Evolutionary conservation across 1,140 invertebrate species (phyloP), one percentile per base, ranked within the genome.

Genomic region (Drosophila fuyamai): DNA sequence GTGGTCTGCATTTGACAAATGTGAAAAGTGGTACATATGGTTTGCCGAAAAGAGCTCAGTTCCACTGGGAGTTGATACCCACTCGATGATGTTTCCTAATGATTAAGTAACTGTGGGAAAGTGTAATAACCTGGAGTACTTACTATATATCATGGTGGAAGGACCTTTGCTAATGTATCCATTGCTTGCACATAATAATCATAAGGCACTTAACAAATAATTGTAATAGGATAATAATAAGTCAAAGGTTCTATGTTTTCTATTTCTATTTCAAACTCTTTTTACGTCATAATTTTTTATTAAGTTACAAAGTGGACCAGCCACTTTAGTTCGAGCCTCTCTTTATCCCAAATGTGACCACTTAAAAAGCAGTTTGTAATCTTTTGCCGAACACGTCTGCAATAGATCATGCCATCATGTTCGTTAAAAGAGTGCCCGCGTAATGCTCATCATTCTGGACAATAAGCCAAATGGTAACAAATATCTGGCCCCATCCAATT

Each of bases 1-100:
- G 44, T 76, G 71, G 54, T 47, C 83, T 88, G 79, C 84, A 80
- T 47, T 89, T 88, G 83, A 88, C 73, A 89, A 88, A 88, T 88
- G 83, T 61, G 53, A 61, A 65, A 53, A 70, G 60, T 79, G 70
- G 61, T 58, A 56, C 51, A 65, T 57, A 72, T 56, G 54, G 53
- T 62, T 29, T 48, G n/a, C 40, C 35, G 9, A 59, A 59, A 55
- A 51, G 16, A 9, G 6, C 43, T 40, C 29, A 46, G 46, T 68
- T 43, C 58, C 59, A 10, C 36, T 53, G 51, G 60, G 47, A 76
- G 44, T 58, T 40, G 10, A 53, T 36, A 61, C 8, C 18, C 65
- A 57, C 44, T 57, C 53, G 36, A 68, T 44, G 48, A 41, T 27
- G 35, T 14, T 66, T 2, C 10, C 55, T 13, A 38, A 13, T 65